Conservation (phyloP, 2,797 vertebrate genomes). For the Pantherophis alleghaniensis region DNA sequence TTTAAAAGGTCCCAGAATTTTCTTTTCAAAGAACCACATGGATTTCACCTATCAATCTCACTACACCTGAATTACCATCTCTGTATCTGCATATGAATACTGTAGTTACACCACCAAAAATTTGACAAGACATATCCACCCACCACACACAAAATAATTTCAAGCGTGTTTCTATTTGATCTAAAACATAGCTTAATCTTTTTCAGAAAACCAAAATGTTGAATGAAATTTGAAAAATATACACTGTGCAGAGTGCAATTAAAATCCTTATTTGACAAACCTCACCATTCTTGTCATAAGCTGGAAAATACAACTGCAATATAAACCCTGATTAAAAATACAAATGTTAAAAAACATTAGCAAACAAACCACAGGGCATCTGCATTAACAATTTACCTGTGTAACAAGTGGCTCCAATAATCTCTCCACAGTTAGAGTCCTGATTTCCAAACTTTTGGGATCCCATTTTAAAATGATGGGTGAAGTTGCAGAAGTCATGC, state of each 20-base stretch:
- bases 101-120: not conserved
- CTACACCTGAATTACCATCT: not conserved
- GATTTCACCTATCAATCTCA: not conserved
- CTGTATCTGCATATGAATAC: not conserved
- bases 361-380: not conserved
- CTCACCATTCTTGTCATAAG: not conserved
- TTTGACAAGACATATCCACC: not conserved
- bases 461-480: constrained; percentile 99
- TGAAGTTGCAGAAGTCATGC: constrained; percentile 91
- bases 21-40: not conserved
- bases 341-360: constrained; percentile 19
- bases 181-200: not conserved
- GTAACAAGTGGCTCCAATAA: constrained; percentile 93
- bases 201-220: not conserved
- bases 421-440: constrained; percentile 93
- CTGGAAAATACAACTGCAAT: not conserved
- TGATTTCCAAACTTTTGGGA: constrained; percentile 96
- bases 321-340: not conserved
- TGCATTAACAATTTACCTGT: constrained; percentile 79
- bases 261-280: not conserved
- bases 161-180: not conserved
- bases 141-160: not conserved
- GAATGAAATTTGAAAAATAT: not conserved
- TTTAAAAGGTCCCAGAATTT: not conserved
- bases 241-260: not conserved